These are phyloP conservation scores for Siniperca scherzeri DNA, from an alignment of 2,797 vertebrate species.

Conservation along the genomic window DNA sequence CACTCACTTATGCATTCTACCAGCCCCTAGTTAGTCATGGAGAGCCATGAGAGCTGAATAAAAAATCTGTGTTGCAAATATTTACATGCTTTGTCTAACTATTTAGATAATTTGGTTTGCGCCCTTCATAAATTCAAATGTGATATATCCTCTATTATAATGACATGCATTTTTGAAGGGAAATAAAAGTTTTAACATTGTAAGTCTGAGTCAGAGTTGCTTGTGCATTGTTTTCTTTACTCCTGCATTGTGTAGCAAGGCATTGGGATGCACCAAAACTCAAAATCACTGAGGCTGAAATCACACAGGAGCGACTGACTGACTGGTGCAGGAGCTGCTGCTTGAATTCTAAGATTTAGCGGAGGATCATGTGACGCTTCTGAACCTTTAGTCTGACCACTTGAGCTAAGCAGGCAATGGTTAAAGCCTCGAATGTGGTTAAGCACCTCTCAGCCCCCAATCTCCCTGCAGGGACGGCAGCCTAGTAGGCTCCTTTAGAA, in stretches of 20 bases:
- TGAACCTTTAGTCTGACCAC: conserved; percentile 63
- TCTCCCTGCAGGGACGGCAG: conserved; percentile 68
- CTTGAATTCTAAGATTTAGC: conserved; percentile 72
- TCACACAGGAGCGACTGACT: conserved; percentile 79
- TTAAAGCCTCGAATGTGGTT: conserved; percentile 72
- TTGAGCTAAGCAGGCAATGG: conserved; percentile 60
- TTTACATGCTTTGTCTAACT: conserved; percentile 61
- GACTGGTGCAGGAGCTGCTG: conserved; percentile 70
- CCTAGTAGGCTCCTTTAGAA: conserved; percentile 64
- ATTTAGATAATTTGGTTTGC: conserved; percentile 50
- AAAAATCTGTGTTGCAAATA: conserved; percentile 50
- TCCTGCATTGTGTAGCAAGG: conserved; percentile 58
- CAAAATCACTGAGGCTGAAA: conserved; percentile 82
- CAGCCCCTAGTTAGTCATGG: conserved; percentile 61
- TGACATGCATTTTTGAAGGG: conserved; percentile 4
- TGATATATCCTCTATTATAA: conserved; percentile 15
- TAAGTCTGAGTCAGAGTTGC: conserved; percentile 36
- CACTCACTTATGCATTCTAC: conserved; percentile 62
- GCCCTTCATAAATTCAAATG: conserved; percentile 23
- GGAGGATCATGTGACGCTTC: conserved; percentile 51
- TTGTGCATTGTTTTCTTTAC: conserved; percentile 66
- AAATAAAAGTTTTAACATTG: conserved; percentile 16
- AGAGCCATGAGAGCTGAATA: conserved; percentile 42
- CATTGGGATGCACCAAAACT: conserved; percentile 72
- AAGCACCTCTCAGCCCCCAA: conserved; percentile 72